Base-by-base conservation (phyloP, 1,140 invertebrate genomes). In the Zaprionus camerounensis region DNA sequence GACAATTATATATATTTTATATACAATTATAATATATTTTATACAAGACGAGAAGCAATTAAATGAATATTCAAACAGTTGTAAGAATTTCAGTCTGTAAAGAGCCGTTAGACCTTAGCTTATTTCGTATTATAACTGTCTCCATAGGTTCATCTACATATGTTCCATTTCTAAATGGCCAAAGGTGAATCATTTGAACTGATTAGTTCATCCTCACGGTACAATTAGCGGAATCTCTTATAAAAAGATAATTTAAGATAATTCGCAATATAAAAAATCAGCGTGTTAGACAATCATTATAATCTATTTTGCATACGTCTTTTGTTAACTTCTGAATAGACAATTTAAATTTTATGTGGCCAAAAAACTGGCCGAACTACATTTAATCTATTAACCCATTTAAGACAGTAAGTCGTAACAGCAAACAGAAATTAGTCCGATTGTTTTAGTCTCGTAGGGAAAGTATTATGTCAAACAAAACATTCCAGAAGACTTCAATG, bases 391-490 rank as follows among this genome's bases (percentile, higher is more conserved):
- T 36, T 65, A 65, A 55, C 63, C 63, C 3, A 65, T 7, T 26
- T 55, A 55, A 41, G 17, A 51, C 11, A 57, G 15, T 31, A 5
- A 49, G 2, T 63, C 28, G 7, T 41, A 31, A 51, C 51, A 61
- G 24, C 9, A 49, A 62, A 26, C 7, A 5, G 12, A 24, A 7
- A 22, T 13, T 4, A 12, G 11, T 51, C 9, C 22, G 0, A 46
- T 56, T 56, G 5, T 20, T 22, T 13, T 20, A 11, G 13, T n/a
- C 26, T 11, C 31, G 28, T 17, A 55, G 34, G 13, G 63, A 55
- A 55, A 65, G 49, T 65, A 22, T 56, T 65, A 55, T 55, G 49
- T 63, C 26, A 63, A 63, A 46, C 22, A 3, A n/a, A 38, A 38
- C 9, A 15, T 38, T 38, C 11, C 36, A 34, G 31, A 34, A 34